Evolutionary conservation across 2,797 vertebrate genomes (phyloP).

Genomic region (Sebastolobus altivelis): DNA sequence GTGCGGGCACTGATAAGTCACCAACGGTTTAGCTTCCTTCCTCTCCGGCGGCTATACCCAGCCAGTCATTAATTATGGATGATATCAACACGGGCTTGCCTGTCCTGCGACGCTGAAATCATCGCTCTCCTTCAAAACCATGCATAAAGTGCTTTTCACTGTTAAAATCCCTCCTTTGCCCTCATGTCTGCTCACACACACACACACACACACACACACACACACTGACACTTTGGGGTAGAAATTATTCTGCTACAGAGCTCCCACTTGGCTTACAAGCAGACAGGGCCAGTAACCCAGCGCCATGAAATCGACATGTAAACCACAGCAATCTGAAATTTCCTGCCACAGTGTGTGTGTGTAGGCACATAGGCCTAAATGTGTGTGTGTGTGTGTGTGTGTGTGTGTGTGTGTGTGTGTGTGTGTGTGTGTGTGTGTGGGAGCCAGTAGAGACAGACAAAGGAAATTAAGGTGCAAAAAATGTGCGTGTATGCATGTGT

Average conservation of each 20-base stretch:
- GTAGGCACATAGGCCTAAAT: neutral
- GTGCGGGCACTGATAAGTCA: conserved; percentile 56
- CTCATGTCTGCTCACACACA: conserved; percentile 30
- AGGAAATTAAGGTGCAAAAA: conserved; percentile 19
- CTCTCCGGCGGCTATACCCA: conserved; percentile 37
- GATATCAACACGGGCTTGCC: conserved; percentile 59
- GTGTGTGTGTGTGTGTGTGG: neutral
- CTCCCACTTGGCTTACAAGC: conserved; percentile 66
- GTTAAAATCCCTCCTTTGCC: conserved; percentile 56
- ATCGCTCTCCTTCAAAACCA: conserved; percentile 56
- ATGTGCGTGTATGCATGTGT: neutral
- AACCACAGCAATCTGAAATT: conserved; percentile 60
- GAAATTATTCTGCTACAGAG: conserved; percentile 62
- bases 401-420: conserved; percentile 6
- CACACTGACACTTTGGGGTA: conserved; percentile 36
- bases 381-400: conserved; percentile 3
- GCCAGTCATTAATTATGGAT: conserved; percentile 75
- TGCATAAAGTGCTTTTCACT: conserved; percentile 78
- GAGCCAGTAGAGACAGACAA: conserved; percentile 13
- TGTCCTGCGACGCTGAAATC: conserved; percentile 63
- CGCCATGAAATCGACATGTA: conserved; percentile 68
- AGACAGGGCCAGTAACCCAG: conserved; percentile 48
- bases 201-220: conserved; percentile 13
- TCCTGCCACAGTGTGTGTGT: conserved; percentile 20
- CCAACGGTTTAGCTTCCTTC: conserved; percentile 56